These are phyloP conservation scores for Paedocypris sp. DNA, from an alignment of 2,113 vertebrate genomes.

Conservation along the genomic window DNA sequence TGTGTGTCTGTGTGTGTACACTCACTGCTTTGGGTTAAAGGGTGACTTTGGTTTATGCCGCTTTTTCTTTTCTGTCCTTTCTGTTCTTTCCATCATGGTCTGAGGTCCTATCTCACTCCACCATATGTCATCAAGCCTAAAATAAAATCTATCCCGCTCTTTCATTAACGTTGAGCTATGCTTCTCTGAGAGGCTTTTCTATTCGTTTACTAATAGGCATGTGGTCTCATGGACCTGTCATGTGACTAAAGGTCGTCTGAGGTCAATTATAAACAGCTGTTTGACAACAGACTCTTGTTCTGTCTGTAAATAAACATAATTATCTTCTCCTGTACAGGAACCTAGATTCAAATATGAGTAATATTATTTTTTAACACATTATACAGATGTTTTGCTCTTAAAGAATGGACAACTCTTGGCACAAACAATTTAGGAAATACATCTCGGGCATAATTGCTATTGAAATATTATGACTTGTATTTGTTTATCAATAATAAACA, in stretches of 20 bases:
- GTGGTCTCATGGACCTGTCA: constrained; percentile 33
- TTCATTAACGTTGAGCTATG: not conserved
- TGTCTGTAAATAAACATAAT: not conserved
- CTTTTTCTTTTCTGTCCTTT: not conserved
- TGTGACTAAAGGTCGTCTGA: constrained; percentile 22
- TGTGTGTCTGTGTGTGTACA: no score
- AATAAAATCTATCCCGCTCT: not conserved
- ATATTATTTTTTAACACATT: no score
- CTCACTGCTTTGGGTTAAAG: no score
- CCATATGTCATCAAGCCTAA: constrained; percentile 34
- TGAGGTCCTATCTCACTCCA: constrained; percentile 35
- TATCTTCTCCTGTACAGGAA: not conserved
- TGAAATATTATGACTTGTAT: no score
- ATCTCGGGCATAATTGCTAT: no score
- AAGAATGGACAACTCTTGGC: no score
- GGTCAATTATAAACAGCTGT: constrained; percentile 29
- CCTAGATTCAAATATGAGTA: not conserved
- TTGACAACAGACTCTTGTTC: not conserved
- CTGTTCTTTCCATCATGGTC: constrained; percentile 15
- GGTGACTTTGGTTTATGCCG: not conserved
- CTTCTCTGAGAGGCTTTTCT: constrained; percentile 1
- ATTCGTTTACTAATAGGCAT: constrained; percentile 25
- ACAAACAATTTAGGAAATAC: no score
- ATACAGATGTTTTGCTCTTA: no score
- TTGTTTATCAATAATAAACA: no score